These are phyloP conservation scores for Nephila pilipes DNA, from an alignment of 1,140 invertebrate genomes.

Conservation along the genomic window DNA sequence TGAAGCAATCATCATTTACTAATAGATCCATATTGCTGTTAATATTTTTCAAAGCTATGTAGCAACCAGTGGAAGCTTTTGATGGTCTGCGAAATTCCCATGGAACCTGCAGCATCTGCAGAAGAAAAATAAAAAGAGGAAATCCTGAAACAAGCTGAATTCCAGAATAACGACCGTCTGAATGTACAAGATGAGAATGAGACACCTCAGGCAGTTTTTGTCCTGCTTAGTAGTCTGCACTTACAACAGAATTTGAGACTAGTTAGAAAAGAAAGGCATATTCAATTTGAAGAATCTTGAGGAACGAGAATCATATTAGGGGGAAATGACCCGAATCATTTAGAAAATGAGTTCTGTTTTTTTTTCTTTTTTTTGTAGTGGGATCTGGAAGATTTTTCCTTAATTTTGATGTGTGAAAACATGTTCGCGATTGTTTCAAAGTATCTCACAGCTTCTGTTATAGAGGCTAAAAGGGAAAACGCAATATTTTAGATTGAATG, in stretches of 20 bases:
- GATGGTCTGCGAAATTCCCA: background rate
- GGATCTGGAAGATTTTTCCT: background rate
- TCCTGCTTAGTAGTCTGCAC: constrained; percentile 43
- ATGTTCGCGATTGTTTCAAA: background rate
- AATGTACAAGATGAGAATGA: constrained; percentile 44
- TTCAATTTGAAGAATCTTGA: constrained; percentile 47
- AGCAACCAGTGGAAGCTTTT: background rate
- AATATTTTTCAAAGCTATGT: background rate
- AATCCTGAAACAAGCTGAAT: constrained; percentile 3
- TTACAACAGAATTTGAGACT: constrained; percentile 28
- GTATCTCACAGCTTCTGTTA: background rate
- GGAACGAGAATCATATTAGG: constrained; percentile 55
- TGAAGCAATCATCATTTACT: no score
- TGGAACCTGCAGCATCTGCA: background rate
- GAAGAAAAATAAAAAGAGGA: background rate
- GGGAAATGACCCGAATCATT: constrained; percentile 57
- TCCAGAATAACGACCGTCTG: constrained; percentile 34
- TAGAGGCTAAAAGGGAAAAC: background rate
- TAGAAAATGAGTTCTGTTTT: constrained; percentile 5
- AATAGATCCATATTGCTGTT: no score
- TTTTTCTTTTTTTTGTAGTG: background rate
- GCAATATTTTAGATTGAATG: background rate
- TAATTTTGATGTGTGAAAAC: background rate
- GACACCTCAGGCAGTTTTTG: constrained; percentile 4
- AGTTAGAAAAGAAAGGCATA: constrained; percentile 36